These are phyloP conservation scores for Ophion ventricosus DNA, from an alignment of 2,888 invertebrate genomes.

Conservation along the genomic window DNA sequence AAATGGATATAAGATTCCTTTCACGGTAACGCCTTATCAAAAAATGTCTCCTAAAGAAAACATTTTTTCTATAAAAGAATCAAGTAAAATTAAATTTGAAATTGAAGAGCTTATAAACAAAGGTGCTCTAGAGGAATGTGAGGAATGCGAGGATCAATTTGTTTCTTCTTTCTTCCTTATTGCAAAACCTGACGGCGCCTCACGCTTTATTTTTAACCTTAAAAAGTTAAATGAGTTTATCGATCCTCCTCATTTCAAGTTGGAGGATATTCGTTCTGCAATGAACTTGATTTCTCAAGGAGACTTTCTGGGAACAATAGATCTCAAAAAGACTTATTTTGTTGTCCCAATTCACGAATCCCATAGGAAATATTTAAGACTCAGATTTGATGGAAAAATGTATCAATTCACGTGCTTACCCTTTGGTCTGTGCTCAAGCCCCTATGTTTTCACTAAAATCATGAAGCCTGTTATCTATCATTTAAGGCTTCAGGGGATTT, in stretches of 20 bases:
- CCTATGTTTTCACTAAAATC: conserved; percentile 4
- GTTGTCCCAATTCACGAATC: conserved; percentile 2
- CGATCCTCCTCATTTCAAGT: conserved; percentile 3
- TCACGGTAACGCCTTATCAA: too few relatives aligned
- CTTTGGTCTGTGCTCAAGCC: background rate
- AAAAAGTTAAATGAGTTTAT: too few relatives aligned
- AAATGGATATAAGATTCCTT: too few relatives aligned
- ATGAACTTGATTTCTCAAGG: background rate
- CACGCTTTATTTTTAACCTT: too few relatives aligned
- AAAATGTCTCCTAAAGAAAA: background rate
- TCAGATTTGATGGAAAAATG: background rate
- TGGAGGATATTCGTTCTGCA: background rate
- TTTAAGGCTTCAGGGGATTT: background rate
- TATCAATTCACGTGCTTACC: conserved; percentile 9
- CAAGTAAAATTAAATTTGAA: too few relatives aligned
- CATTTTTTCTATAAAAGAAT: conserved; percentile 7
- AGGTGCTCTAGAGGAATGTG: too few relatives aligned
- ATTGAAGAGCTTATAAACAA: too few relatives aligned
- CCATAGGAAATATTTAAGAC: conserved; percentile 4
- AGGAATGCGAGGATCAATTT: too few relatives aligned
- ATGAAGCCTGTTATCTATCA: conserved; percentile 8
- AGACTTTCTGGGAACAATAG: background rate
- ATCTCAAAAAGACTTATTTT: conserved; percentile 10
- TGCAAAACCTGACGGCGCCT: too few relatives aligned
- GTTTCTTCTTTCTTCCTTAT: too few relatives aligned